Conservation (phyloP, 2,888 invertebrate genomes). For the Pilophorus perplexus region DNA sequence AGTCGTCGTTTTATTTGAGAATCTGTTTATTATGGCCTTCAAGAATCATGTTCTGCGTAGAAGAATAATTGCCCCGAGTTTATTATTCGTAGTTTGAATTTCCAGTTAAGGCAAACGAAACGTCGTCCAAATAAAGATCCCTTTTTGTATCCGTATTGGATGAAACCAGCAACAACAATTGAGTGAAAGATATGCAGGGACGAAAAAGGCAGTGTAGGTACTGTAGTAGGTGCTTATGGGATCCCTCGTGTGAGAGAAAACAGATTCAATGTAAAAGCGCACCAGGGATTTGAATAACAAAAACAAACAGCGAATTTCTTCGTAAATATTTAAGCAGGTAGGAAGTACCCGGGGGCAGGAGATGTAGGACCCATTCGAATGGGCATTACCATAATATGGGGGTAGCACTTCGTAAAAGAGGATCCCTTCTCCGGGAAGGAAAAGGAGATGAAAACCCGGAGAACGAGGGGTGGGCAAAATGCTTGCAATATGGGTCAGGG, state of each 20-base stretch:
- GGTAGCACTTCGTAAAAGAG: conserved; percentile 6
- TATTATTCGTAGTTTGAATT: too few relatives aligned
- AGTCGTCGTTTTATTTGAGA: too few relatives aligned
- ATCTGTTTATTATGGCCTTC: too few relatives aligned
- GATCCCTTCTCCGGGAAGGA: not conserved
- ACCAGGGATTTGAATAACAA: conserved; percentile 26
- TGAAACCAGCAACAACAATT: too few relatives aligned
- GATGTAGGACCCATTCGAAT: conserved; percentile 3
- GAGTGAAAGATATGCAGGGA: not conserved
- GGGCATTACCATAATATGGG: conserved; percentile 27
- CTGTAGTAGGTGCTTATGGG: not conserved
- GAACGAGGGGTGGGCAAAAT: too few relatives aligned
- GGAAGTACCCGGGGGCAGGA: not conserved
- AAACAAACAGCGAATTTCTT: conserved; percentile 20
- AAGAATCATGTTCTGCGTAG: too few relatives aligned
- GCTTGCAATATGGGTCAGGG: too few relatives aligned
- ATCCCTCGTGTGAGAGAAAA: not conserved
- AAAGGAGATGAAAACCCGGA: too few relatives aligned
- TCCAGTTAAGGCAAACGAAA: too few relatives aligned
- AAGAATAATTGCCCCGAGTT: too few relatives aligned
- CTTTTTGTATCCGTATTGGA: too few relatives aligned
- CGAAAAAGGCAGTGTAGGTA: not conserved
- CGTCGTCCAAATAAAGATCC: too few relatives aligned
- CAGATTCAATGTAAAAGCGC: conserved; percentile 5
- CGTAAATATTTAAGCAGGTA: conserved; percentile 22